A percentile compares a stretch with the other conserved stretches of the same genome.
Evolutionary conservation across 2,113 vertebrate genomes (phyloP).

Genomic region (Hippocampus abdominalis): DNA sequence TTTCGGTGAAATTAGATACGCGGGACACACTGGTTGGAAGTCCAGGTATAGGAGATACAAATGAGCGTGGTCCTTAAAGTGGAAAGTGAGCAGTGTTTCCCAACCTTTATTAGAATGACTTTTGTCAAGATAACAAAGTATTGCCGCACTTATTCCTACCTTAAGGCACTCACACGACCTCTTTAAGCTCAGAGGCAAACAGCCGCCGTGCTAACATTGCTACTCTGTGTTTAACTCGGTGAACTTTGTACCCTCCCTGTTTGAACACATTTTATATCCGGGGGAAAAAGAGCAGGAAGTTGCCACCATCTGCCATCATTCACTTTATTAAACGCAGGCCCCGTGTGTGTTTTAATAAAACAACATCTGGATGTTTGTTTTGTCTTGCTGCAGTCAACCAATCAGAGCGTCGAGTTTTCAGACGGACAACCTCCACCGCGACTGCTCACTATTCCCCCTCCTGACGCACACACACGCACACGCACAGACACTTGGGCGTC

Average conservation of each 20-base stretch:
- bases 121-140: not conserved
- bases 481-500: conserved; percentile 6
- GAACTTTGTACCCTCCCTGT: conserved; percentile 21
- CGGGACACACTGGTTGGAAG: no score
- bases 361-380: conserved; percentile 11
- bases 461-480: not conserved
- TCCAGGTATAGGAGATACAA: no score
- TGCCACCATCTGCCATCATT: not conserved
- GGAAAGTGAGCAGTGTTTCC: no score
- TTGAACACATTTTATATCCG: not conserved
- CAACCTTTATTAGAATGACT: not conserved
- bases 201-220: not conserved
- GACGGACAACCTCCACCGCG: conserved; percentile 5
- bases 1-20: no score
- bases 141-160: not conserved
- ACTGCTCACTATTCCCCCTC: conserved; percentile 5
- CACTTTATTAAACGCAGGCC: not conserved
- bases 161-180: not conserved
- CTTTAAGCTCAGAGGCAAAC: conserved; percentile 7
- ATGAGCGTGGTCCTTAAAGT: no score
- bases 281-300: not conserved
- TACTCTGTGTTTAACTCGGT: not conserved
- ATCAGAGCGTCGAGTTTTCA: conserved; percentile 14
- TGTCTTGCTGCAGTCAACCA: conserved; percentile 14
- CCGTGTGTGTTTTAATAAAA: not conserved